Evolutionary conservation across 1,140 invertebrate species (phyloP), one percentile per base, ranked within the genome.

Genomic region (Diuraphis noxia): DNA sequence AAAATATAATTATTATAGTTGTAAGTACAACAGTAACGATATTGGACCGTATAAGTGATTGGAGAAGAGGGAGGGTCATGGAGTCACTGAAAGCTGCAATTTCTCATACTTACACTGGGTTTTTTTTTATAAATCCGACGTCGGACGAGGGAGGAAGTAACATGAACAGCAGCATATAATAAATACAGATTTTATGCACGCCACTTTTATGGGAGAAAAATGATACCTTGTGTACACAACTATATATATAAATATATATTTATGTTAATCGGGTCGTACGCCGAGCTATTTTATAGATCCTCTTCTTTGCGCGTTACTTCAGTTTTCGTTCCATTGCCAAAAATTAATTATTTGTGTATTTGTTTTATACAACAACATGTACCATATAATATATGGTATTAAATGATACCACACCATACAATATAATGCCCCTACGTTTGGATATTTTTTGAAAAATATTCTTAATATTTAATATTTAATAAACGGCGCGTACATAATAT

Each of bases 161-260:
- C 2, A 34, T 43, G 56, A 3, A 40, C n/a, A n/a, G 25, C 9
- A 56, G 36, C 5, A 19, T 49, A 85, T 40, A 77, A 89, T 77
- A 89, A 89, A 77, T 77, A 89, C 88, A 43, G 88, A 89, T 77
- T 89, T 89, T 77, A 89, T 89, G 88, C 88, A 41, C 56, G 40
- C 41, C 7, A n/a, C 88, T 72, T 89, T 43, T 72, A 89, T 77
- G 63, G 40, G 7, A 89, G 36, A 77, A 63, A 77, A 89, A 89
- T 46, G 63, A 89, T 77, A 63, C 21, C 25, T 89, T 72, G 30
- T 72, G 56, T 89, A 77, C 40, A 89, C 25, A 89, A 34, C 6
- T 43, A 77, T 23, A 17, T 34, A 23, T 49, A 49, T 21, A 49
- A 10, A 10, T 86, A 17, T 52, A 63, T 36, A 9, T 46, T 17